Base-by-base conservation (phyloP, 2,797 vertebrate species). In the Neosilurus hyrtlii region DNA sequence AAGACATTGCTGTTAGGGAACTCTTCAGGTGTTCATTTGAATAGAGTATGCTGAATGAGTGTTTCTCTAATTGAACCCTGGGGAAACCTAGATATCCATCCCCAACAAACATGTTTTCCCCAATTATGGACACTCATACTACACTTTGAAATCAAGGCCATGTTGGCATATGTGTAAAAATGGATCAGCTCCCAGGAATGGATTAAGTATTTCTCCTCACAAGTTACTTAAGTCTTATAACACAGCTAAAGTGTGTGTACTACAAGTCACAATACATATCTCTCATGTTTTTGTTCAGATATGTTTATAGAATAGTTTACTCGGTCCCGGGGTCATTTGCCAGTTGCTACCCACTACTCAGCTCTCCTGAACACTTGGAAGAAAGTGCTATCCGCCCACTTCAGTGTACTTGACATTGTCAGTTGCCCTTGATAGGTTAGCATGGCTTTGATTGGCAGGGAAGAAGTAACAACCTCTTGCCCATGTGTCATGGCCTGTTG, bases 21-120 rank as follows among this genome's bases (percentile, higher is more conserved):
- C 94, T 95, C 94, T 94, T 96, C 95, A 95, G 95, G 95, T 96
- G 95, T 96, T 96, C 95, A 95, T 96, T 95, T 96, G 95, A 96
- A 96, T 95, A 95, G 94, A 95, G 95, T 93, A 91, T 93, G 94
- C 94, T 95, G 95, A 96, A 95, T 91, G 94, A 95, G 94, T 95
- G 93, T 94, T 96, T 95, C 95, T 94, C 94, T 96, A 96, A 96
- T 96, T 96, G 95, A 95, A 96, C 95, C 94, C 95, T 88, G 89
- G 95, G 94, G 95, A 79, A 94, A 93, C 90, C 16, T 84, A 90
- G 93, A 93, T 91, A 93, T 94, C 93, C 95, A 91, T 88, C 90
- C 91, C 94, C 92, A 93, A 94, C 94, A 91, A 94, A 93, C 94
- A 65, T 65, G 62, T 52, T 79, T 79, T 52, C 43, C 62, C 76